Evolutionary conservation across 2,888 invertebrate genomes (phyloP).

Genomic region (Dexiosoma caninum): DNA sequence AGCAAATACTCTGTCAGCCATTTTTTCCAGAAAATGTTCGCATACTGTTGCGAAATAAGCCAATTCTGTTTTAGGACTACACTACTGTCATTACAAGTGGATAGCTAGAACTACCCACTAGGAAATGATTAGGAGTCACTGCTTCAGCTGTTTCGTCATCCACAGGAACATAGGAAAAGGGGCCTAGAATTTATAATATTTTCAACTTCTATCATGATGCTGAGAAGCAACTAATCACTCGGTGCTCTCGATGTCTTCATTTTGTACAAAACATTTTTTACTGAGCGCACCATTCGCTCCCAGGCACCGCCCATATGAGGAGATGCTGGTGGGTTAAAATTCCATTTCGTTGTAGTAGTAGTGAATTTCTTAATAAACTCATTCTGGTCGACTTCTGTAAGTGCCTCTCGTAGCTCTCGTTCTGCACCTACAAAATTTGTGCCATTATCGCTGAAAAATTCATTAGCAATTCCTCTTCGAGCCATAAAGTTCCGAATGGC

Average conservation of each 20-base stretch:
- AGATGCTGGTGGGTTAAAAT: not conserved
- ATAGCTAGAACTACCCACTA: too few relatives aligned
- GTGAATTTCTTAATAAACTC: not conserved
- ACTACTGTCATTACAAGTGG: too few relatives aligned
- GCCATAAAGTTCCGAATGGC: constrained; percentile 37
- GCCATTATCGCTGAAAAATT: constrained; percentile 39
- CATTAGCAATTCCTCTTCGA: constrained; percentile 7
- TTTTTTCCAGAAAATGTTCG: too few relatives aligned
- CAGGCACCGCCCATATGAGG: not conserved
- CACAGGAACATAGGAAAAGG: not conserved
- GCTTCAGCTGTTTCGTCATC: not conserved
- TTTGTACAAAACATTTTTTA: not conserved
- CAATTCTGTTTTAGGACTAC: too few relatives aligned
- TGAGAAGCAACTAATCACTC: not conserved
- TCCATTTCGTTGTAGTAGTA: not conserved
- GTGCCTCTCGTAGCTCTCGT: not conserved
- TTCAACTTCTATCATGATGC: not conserved
- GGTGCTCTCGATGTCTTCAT: not conserved
- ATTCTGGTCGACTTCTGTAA: not conserved
- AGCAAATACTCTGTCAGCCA: too few relatives aligned
- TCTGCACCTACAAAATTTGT: constrained; percentile 12
- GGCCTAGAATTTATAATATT: constrained; percentile 11
- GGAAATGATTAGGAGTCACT: too few relatives aligned
- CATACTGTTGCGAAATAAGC: too few relatives aligned
- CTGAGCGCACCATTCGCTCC: not conserved